Percentiles rank a stretch among this genome's conserved stretches.
phyloP scores from a whole-genome alignment of 1,140 invertebrate species.

The Pseudomyrmex gracilis region DNA sequence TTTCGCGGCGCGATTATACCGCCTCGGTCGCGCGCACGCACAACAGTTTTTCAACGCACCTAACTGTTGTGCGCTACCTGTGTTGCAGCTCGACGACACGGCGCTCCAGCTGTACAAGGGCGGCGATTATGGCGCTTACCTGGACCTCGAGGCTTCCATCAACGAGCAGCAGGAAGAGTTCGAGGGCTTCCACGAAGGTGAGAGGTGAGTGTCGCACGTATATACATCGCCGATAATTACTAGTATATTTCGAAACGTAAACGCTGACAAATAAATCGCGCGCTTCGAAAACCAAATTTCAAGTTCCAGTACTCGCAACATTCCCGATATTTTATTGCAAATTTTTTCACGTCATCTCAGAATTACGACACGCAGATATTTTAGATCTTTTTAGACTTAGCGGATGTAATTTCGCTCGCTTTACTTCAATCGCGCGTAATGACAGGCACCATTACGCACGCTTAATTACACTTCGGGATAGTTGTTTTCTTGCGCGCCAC shows the following conservation, averaged over 20 bases:
- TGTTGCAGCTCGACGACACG: slow-evolving; percentile 97
- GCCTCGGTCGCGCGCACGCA: slow-evolving; percentile 17
- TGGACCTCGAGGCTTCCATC: slow-evolving; percentile 97
- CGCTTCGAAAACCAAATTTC: not conserved
- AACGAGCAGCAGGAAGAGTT: slow-evolving; percentile 98
- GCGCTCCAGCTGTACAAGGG: slow-evolving; percentile 98
- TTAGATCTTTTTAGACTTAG: not conserved
- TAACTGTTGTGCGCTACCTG: slow-evolving; percentile 24
- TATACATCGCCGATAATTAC: not conserved
- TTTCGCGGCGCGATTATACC: slow-evolving; percentile 39
- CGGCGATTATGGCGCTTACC: slow-evolving; percentile 97
- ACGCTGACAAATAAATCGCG: not conserved
- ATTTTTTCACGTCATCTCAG: not conserved
- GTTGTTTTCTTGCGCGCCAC: slow-evolving; percentile 35
- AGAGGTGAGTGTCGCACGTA: slow-evolving; percentile 91
- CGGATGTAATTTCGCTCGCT: slow-evolving; percentile 11
- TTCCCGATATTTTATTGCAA: not conserved
- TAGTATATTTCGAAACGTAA: slow-evolving; percentile 14
- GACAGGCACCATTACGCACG: slow-evolving; percentile 24
- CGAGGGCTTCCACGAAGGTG: slow-evolving; percentile 92
- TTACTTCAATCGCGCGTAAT: slow-evolving; percentile 35
- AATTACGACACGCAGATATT: not conserved
- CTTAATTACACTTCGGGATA: slow-evolving; percentile 40
- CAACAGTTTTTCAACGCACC: slow-evolving; percentile 29
- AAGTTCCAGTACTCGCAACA: not conserved